Evolutionary conservation across 53 echinoderm and acorn worm species (phyloP).

Genomic region (Luidia sarsii): DNA sequence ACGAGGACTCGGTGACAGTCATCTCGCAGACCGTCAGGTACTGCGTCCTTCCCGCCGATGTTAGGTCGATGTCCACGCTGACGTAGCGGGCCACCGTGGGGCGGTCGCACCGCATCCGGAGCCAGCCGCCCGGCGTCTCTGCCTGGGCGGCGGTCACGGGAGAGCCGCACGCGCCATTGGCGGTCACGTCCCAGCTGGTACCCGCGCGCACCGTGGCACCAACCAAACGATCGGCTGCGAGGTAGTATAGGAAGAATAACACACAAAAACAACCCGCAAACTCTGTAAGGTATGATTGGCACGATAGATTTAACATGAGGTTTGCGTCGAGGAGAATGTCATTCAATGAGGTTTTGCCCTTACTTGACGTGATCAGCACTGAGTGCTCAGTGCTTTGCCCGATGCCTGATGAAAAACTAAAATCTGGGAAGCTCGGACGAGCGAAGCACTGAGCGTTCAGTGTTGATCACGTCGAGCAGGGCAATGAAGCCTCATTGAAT

Average conservation of each 20-base stretch:
- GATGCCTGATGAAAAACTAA: no score
- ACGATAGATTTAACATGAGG: no score
- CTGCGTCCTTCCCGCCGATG: neutral
- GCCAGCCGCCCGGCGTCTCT: neutral
- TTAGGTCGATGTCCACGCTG: slow-evolving; percentile 27
- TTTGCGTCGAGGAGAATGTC: no score
- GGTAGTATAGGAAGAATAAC: no score
- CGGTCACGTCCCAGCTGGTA: neutral
- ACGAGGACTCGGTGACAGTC: neutral
- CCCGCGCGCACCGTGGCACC: slow-evolving; percentile 12
- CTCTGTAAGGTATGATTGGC: no score
- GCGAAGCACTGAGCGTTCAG: no score
- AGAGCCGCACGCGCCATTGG: slow-evolving; percentile 15
- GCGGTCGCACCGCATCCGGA: neutral
- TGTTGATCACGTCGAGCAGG: no score
- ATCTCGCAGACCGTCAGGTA: slow-evolving; percentile 9
- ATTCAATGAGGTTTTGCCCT: no score
- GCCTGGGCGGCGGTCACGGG: slow-evolving; percentile 6
- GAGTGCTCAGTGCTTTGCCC: no score
- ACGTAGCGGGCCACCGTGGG: slow-evolving; percentile 19
- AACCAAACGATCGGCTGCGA: slow-evolving; percentile 3
- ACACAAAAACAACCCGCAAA: neutral
- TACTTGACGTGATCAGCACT: no score
- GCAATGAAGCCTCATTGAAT: no score
- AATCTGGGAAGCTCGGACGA: no score